These are phyloP conservation scores for Polyommatus iphigenia DNA, from an alignment of 2,888 invertebrate species.

Conservation along the genomic window DNA sequence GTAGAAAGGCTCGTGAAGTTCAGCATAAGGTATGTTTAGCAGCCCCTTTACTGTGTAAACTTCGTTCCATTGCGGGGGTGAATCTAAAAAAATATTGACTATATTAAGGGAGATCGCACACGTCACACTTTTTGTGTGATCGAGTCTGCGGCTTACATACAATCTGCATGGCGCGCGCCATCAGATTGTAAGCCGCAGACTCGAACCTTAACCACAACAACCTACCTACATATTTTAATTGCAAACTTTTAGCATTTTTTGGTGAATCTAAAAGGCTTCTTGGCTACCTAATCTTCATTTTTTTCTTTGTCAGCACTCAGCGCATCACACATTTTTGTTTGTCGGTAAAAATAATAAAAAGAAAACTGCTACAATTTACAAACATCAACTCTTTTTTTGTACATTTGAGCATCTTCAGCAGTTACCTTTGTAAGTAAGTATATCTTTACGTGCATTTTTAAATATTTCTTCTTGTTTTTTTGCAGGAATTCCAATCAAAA, in stretches of 20 bases:
- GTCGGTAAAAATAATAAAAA: constrained; percentile 5
- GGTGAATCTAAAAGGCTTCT: not conserved
- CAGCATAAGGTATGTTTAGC: constrained; percentile 94
- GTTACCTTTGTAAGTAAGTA: not conserved
- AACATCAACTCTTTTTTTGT: not conserved
- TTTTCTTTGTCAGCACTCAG: not conserved
- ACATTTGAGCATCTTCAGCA: not conserved
- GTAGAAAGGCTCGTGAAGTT: constrained; percentile 94
- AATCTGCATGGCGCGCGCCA: too few relatives aligned
- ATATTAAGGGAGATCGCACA: too few relatives aligned
- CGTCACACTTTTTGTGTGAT: too few relatives aligned
- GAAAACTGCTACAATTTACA: not conserved
- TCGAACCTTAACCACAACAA: too few relatives aligned
- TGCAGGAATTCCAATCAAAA: not conserved
- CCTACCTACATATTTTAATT: not conserved
- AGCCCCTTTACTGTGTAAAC: constrained; percentile 88
- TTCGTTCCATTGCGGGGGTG: constrained; percentile 84
- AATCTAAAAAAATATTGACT: constrained; percentile 48
- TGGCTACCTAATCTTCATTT: not conserved
- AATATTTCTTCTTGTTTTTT: not conserved
- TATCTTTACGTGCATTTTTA: not conserved
- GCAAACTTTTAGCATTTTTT: not conserved
- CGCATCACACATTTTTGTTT: not conserved
- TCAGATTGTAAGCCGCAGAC: too few relatives aligned
- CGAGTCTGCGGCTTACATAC: too few relatives aligned